Evolutionary conservation across 2,797 vertebrate species (phyloP).

Genomic region (Coendou prehensilis): DNA sequence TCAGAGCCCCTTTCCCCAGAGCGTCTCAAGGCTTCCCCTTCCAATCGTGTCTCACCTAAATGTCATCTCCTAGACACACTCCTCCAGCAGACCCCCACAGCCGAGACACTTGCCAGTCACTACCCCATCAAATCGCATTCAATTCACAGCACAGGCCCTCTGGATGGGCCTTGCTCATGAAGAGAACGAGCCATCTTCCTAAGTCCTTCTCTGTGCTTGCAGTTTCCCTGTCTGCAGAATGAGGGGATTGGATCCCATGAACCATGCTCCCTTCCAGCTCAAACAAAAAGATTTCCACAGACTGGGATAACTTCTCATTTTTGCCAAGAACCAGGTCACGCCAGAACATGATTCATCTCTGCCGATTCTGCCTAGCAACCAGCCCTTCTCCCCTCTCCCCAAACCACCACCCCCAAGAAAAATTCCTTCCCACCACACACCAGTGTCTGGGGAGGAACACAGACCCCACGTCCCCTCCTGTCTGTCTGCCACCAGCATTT

Average conservation of each 20-base stretch:
- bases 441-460: background rate
- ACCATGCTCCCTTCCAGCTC: constrained; percentile 67
- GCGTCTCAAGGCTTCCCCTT: background rate
- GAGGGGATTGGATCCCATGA: background rate
- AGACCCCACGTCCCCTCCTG: background rate
- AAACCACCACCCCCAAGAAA: background rate
- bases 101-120: background rate
- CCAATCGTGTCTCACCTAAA: background rate
- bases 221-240: constrained; percentile 32
- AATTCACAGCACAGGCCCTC: accelerated
- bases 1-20: background rate
- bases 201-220: background rate
- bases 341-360: constrained; percentile 79
- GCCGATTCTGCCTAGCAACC: constrained; percentile 60
- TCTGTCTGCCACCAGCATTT: constrained; percentile 71
- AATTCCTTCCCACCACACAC: constrained; percentile 49
- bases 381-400: constrained; percentile 16
- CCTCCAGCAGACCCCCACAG: accelerated
- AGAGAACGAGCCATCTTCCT: background rate
- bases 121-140: background rate
- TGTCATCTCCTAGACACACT: background rate
- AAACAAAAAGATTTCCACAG: constrained; percentile 78
- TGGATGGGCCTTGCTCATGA: background rate
- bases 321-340: constrained; percentile 57
- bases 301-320: constrained; percentile 48